phyloP scores from a whole-genome alignment of 2,888 invertebrate genomes.

The Amiota mariae region DNA sequence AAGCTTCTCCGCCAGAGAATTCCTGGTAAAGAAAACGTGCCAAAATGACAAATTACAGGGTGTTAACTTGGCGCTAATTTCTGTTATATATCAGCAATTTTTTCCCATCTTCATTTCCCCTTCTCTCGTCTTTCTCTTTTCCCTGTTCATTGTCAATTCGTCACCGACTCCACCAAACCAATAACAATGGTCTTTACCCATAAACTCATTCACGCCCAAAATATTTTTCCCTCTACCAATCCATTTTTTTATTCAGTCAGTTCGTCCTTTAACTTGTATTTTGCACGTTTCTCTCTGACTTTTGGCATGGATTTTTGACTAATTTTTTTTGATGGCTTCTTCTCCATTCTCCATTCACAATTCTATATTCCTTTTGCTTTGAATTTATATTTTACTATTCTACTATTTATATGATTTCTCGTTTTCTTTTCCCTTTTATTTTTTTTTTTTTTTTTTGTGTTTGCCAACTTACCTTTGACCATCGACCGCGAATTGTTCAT shows the following conservation, averaged over 20 bases:
- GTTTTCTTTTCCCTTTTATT: slow-evolving; percentile 20
- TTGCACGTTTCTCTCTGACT: slow-evolving; percentile 41
- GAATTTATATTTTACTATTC: slow-evolving; percentile 22
- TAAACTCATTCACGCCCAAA: not conserved
- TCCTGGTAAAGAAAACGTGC: slow-evolving; percentile 53
- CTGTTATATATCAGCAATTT: slow-evolving; percentile 43
- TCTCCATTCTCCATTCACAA: too few species aligned
- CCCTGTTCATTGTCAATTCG: too few species aligned
- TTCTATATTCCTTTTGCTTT: not conserved
- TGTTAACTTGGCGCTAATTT: slow-evolving; percentile 67
- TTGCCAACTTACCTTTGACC: slow-evolving; percentile 78
- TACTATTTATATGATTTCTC: not conserved
- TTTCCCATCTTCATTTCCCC: not conserved
- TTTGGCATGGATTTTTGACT: slow-evolving; percentile 21
- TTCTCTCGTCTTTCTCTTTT: too few species aligned
- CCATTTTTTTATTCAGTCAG: not conserved
- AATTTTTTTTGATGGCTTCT: not conserved
- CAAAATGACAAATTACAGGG: slow-evolving; percentile 72
- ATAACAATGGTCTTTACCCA: too few species aligned
- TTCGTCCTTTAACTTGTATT: slow-evolving; percentile 42
- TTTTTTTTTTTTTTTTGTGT: slow-evolving; percentile 9
- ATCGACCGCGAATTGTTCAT: slow-evolving; percentile 94
- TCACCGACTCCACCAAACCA: too few species aligned
- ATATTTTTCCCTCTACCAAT: not conserved
- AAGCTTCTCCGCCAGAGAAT: slow-evolving; percentile 4